Evolutionary conservation across 1,140 invertebrate species (phyloP).

Genomic region (Penaeus japonicus): DNA sequence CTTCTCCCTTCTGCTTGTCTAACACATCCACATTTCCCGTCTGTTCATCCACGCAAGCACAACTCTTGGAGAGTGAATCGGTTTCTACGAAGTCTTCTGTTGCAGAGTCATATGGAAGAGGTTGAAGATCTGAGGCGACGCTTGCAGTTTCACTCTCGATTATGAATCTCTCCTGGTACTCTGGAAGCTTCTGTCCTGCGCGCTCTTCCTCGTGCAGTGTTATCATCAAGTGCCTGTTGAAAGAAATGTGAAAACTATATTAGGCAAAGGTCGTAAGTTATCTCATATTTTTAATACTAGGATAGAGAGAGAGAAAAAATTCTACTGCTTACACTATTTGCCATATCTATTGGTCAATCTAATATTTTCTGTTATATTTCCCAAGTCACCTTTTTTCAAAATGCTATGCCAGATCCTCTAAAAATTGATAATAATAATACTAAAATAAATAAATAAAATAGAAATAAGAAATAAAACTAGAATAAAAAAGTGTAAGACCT

Average conservation of each 20-base stretch:
- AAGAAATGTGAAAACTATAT: neutral
- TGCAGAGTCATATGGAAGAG: conserved; percentile 39
- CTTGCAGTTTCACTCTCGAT: conserved; percentile 54
- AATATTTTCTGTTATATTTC: no score
- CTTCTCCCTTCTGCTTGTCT: neutral
- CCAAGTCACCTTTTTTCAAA: no score
- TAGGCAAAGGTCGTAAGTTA: neutral
- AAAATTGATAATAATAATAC: no score
- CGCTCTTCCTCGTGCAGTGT: conserved; percentile 57
- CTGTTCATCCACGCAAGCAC: neutral
- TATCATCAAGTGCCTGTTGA: conserved; percentile 51
- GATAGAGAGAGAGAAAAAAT: neutral
- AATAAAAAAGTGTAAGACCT: no score
- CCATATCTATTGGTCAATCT: no score
- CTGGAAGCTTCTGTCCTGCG: conserved; percentile 38
- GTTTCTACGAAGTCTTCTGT: conserved; percentile 14
- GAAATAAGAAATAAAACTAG: no score
- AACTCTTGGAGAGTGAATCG: neutral
- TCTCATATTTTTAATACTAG: neutral
- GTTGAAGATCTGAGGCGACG: conserved; percentile 50
- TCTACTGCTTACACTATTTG: no score
- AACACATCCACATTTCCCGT: neutral
- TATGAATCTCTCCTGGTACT: conserved; percentile 51
- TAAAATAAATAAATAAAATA: no score
- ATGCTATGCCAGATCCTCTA: no score